Conservation (phyloP, 2,113 vertebrate genomes). For the Pycnonotus jocosus region DNA sequence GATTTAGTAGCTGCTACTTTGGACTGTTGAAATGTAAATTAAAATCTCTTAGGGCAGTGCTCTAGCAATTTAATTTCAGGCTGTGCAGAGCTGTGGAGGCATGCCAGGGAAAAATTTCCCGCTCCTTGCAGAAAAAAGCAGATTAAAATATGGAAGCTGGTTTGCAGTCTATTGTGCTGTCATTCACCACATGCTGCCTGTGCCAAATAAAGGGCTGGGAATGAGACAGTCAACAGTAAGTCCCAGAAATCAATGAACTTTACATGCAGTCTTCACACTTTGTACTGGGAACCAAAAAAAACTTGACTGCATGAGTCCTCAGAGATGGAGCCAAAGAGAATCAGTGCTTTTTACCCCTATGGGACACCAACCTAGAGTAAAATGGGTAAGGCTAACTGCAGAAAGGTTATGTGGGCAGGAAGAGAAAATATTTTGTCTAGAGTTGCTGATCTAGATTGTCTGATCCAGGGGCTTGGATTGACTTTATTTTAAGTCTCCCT, state of each 20-base stretch:
- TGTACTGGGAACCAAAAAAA: background rate
- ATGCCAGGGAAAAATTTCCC: background rate
- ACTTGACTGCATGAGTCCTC: background rate
- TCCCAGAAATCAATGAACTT: background rate
- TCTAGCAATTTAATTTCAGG: slow-evolving; percentile 20
- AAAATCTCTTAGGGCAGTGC: background rate
- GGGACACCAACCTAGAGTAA: background rate
- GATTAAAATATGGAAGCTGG: background rate
- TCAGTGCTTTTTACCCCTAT: background rate
- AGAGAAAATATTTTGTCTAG: background rate
- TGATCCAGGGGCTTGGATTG: background rate
- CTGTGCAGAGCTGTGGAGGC: background rate
- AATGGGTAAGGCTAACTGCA: background rate
- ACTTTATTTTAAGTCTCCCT: background rate
- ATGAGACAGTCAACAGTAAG: background rate
- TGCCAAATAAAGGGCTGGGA: background rate
- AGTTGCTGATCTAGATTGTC: background rate
- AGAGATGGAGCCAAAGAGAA: background rate
- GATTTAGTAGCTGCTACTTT: background rate
- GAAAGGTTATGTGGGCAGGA: background rate
- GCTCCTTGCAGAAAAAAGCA: background rate
- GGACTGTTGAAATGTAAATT: slow-evolving; percentile 28
- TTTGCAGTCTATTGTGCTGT: background rate
- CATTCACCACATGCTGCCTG: background rate
- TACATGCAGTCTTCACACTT: background rate